Conservation (phyloP, 2,113 vertebrate genomes). For the Eupsittula cactorum region DNA sequence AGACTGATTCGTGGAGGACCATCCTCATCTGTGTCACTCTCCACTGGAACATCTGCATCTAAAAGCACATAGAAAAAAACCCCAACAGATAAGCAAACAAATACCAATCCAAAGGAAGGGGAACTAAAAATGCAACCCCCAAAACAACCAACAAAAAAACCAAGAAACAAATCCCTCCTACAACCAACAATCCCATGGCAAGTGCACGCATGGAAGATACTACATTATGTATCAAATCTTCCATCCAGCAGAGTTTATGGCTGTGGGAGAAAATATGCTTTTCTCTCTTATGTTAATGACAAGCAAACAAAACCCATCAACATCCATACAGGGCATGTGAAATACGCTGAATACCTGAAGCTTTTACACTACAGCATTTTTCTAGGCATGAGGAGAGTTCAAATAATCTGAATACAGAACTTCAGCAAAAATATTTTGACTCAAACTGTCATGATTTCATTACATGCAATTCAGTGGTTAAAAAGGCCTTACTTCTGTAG, state of each 20-base stretch:
- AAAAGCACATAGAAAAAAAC: neutral
- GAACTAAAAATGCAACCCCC: neutral
- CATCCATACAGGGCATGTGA: neutral
- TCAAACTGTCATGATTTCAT: neutral
- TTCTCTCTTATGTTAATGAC: neutral
- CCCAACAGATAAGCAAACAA: neutral
- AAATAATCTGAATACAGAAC: neutral
- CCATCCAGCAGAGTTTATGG: neutral
- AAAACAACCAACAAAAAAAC: neutral
- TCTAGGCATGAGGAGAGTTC: neutral
- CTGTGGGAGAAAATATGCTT: neutral
- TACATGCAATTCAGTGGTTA: neutral
- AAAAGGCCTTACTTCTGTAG: constrained; percentile 84
- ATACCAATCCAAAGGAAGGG: neutral
- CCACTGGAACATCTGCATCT: constrained; percentile 88
- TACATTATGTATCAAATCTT: neutral
- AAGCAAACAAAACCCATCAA: neutral
- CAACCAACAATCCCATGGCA: neutral
- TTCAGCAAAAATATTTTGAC: neutral
- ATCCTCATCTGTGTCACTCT: constrained; percentile 94
- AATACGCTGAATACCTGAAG: neutral
- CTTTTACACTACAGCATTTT: neutral
- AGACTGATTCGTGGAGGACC: constrained; percentile 89
- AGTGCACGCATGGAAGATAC: neutral
- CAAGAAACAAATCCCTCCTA: neutral